Conservation (phyloP, 2,797 vertebrate species). For the Molossus molossus region DNA sequence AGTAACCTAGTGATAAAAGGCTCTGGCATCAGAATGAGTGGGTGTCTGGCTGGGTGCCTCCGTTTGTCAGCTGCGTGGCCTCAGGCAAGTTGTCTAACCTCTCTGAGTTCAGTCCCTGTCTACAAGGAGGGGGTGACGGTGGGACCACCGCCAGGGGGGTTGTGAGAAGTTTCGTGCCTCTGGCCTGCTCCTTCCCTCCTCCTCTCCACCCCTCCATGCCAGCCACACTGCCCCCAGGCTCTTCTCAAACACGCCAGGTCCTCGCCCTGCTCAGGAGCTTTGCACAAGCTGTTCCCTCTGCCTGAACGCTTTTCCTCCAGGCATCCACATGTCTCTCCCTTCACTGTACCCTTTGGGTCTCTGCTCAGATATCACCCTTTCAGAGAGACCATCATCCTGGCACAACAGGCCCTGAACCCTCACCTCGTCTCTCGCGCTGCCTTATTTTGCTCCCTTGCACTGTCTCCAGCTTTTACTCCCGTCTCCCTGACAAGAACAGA, state of each 20-base stretch:
- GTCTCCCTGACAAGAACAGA: neutral
- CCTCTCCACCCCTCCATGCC: neutral
- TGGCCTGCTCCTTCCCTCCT: neutral
- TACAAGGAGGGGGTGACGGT: neutral
- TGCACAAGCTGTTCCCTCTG: neutral
- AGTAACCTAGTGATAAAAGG: neutral
- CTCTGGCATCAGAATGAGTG: neutral
- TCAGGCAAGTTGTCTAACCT: neutral
- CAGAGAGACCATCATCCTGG: neutral
- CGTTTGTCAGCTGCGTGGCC: neutral
- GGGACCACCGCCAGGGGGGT: accelerated
- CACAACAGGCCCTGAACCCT: neutral
- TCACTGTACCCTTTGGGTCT: neutral
- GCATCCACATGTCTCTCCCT: neutral
- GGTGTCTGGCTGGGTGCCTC: neutral
- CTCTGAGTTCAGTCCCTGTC: neutral
- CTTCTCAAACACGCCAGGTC: neutral
- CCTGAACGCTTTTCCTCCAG: conserved; percentile 16
- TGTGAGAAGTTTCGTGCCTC: neutral
- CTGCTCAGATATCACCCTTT: neutral
- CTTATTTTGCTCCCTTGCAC: neutral
- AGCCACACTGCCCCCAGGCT: neutral
- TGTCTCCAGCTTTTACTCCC: neutral
- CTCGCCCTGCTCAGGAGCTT: conserved; percentile 10
- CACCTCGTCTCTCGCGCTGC: neutral